Base-by-base conservation (phyloP, 1,140 invertebrate species). In the Drosophila repletoides region DNA sequence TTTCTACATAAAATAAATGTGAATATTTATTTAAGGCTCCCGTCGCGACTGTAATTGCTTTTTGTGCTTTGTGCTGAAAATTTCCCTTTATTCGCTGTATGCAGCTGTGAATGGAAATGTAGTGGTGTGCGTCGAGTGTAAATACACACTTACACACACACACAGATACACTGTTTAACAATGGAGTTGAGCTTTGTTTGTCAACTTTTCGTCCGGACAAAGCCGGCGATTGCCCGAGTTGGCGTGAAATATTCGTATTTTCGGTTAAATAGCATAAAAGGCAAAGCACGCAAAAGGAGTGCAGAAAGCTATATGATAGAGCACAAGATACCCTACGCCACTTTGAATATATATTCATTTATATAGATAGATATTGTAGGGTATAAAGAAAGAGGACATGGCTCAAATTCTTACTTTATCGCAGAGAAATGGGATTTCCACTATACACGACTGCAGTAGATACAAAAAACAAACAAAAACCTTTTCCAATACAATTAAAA, bases 161-260 rank as follows among this genome's bases (percentile, higher is more conserved):
- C 5, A 24, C 21, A 26, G 28, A 34, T n/a, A 26, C 6, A 43
- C 21, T 0, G 22, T 10, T 24, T n/a, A 12, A 0, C 12, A 17
- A 15, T 46, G 6, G 14, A n/a, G 4, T 29, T 12, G n/a, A 43
- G 14, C 40, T 43, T 24, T 24, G 31, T 59, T 72, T 55, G 24
- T 55, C 40, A 58, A 48, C 55, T 48, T 48, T 67, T 67, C 59
- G 63, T 45, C 29, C 53, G 33, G 9, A 48, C 61, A 60, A 46
- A 41, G 15, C 22, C 22, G 52, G 31, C 9, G 28, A 22, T 56
- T 52, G 48, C 61, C 49, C 21, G 43, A 64, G 51, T 40, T 51
- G 36, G 24, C 33, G 41, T 49, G 21, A 49, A 75, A 74, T 69
- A 43, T n/a, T n/a, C n/a, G n/a, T n/a, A n/a, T 21, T 38, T 72